Evolutionary conservation across 37 sponge, comb jelly and placozoan genomes (phyloP).

Genomic region (Dysidea cf. avara): DNA sequence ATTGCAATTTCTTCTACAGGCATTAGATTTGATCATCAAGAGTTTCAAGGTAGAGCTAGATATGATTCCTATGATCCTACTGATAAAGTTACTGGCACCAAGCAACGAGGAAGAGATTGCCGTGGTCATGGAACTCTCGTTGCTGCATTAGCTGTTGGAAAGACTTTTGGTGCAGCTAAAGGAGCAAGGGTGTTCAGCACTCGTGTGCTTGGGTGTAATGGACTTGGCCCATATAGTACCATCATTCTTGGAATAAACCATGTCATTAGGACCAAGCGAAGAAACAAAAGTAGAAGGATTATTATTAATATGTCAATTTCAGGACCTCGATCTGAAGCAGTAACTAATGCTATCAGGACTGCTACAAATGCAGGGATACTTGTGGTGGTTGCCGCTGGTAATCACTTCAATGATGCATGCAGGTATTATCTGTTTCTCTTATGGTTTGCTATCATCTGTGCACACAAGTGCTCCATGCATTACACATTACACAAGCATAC

Average conservation of each 20-base stretch:
- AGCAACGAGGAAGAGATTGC: too few relatives aligned
- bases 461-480: too few relatives aligned
- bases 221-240: slow-evolving; percentile 59
- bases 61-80: slow-evolving; percentile 45
- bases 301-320: too few relatives aligned
- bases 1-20: too few relatives aligned
- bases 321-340: slow-evolving; percentile 27
- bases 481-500: too few relatives aligned
- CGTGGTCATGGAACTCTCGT: too few relatives aligned
- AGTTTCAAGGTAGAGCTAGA: slow-evolving; percentile 32
- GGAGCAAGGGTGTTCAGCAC: slow-evolving; percentile 51
- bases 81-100: slow-evolving; percentile 58
- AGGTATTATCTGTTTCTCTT: slow-evolving; percentile 19
- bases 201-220: slow-evolving; percentile 48
- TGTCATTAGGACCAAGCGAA: slow-evolving; percentile 31
- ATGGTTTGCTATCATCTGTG: slow-evolving; percentile 32
- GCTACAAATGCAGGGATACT: slow-evolving; percentile 25
- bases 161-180: slow-evolving; percentile 70
- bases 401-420: slow-evolving; percentile 41
- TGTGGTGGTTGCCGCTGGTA: slow-evolving; percentile 61
- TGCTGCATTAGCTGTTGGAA: too few relatives aligned
- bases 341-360: slow-evolving; percentile 54
- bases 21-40: slow-evolving; percentile 33
- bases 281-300: slow-evolving; percentile 13
- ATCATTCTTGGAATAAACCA: too few relatives aligned